Evolutionary conservation across 2,888 invertebrate genomes (phyloP), one percentile per base, ranked within the genome.

Genomic region (Platycnemis pennipes): DNA sequence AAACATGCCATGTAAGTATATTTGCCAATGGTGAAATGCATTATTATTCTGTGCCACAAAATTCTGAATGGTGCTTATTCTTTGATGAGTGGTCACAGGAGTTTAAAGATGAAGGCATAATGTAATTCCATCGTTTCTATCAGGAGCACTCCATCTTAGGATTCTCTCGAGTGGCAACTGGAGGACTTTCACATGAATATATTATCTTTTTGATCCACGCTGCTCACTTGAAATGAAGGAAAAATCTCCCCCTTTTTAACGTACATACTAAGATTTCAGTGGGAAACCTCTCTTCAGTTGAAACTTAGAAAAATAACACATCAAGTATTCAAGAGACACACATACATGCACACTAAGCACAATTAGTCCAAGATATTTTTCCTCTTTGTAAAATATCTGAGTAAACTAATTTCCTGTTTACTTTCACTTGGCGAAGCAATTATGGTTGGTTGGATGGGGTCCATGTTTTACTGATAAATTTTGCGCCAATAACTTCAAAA

Each of bases 271-370:
- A 91, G 88, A 26, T 89, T 53, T 53, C 19, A 53, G 37, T n/a
- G 49, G 42, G 53, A 87, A 87, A 87, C 26, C 19, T 87, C 46
- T 45, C 87, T 44, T 87, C 56, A 22, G 42, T 91, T 63, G n/a
- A 37, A 91, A 91, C 56, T 91, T 91, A 91, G 26, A 91, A 91
- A 91, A 91, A 91, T 91, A 91, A 91, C 91, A 44, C 63, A 91
- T 69, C 77, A 77, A 77, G 37, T 77, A 77, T 77, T 77, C 77
- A 77, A 11, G 37, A 77, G 26, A 77, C 77, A 77, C 77, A 37
- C 77, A 31, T 37, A 22, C 77, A 31, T 37, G 16, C 77, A 77
- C n/a, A 63, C n/a, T 63, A 63, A 63, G 63, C 8, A 63, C 26
- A 26, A 63, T 63, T 22, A 63, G 63, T 37, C 26, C 77, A 77